Evolutionary conservation across 1,140 invertebrate species (phyloP).

Genomic region (Drosophila ficusphila): DNA sequence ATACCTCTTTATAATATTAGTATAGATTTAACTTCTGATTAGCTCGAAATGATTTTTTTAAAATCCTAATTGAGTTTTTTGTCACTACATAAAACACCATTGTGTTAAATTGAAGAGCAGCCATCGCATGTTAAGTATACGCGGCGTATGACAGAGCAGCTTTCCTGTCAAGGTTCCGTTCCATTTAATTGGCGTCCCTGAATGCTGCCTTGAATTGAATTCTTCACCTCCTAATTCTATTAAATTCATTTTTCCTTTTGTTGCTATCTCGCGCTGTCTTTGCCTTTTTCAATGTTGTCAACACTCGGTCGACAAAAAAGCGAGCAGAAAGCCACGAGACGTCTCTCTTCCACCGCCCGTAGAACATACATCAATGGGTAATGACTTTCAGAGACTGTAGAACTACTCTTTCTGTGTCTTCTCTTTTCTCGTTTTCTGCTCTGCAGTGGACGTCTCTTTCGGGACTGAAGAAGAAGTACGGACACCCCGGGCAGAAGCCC

Average conservation of each 20-base stretch:
- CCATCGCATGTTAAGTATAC: constrained; percentile 1
- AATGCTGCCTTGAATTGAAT: constrained; percentile 68
- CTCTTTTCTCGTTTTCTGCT: constrained; percentile 5
- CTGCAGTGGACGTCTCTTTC: constrained; percentile 17
- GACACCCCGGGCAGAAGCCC: constrained; percentile 44
- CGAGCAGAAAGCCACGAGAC: constrained; percentile 6
- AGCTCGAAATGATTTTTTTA: too few species aligned
- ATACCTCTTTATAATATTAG: too few species aligned
- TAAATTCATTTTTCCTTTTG: constrained; percentile 62
- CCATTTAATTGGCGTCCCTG: constrained; percentile 60
- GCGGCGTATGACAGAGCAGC: neutral
- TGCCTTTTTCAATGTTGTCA: constrained; percentile 55
- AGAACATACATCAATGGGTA: constrained; percentile 44
- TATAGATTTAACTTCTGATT: too few species aligned
- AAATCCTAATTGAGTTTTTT: too few species aligned
- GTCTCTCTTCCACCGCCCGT: constrained; percentile 13
- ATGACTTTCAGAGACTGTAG: constrained; percentile 66
- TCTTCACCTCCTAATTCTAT: constrained; percentile 67
- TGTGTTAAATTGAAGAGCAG: neutral
- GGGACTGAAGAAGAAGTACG: constrained; percentile 2
- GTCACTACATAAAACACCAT: too few species aligned
- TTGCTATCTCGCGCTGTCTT: constrained; percentile 56
- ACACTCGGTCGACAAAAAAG: constrained; percentile 17
- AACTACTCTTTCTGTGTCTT: constrained; percentile 27
- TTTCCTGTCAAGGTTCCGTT: constrained; percentile 48